phyloP scores from a whole-genome alignment of 2,797 vertebrate genomes.

The Corythornis leucogaster region DNA sequence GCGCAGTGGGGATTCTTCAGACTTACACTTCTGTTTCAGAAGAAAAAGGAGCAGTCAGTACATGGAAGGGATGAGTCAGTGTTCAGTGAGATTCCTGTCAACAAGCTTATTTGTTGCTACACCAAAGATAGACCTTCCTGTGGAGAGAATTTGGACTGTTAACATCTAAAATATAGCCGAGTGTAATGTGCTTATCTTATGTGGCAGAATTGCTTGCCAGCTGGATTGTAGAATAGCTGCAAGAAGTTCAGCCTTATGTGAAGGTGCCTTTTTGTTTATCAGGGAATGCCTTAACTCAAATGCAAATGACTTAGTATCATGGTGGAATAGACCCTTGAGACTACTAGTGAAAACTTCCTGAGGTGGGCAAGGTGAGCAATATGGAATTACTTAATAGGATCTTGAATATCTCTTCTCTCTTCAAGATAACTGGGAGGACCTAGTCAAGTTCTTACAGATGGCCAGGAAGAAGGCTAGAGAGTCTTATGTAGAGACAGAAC shows the following conservation, averaged over 20 bases:
- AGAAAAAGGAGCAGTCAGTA: neutral
- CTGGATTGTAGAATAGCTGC: neutral
- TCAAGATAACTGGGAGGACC: slow-evolving; percentile 92
- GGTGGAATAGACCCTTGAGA: neutral
- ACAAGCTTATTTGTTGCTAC: neutral
- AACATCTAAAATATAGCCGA: neutral
- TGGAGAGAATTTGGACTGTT: neutral
- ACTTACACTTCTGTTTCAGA: neutral
- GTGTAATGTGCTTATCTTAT: neutral
- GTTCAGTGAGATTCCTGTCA: neutral
- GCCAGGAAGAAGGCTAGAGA: slow-evolving; percentile 92
- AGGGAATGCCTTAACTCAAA: neutral
- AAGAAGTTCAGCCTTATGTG: neutral
- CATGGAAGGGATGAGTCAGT: neutral
- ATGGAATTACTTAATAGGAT: neutral
- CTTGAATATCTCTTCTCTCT: neutral
- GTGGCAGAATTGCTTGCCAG: neutral
- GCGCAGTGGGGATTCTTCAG: neutral
- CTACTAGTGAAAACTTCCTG: neutral
- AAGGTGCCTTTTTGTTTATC: neutral
- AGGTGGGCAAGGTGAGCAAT: neutral
- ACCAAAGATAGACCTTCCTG: neutral
- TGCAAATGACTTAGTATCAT: neutral
- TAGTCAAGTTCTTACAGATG: slow-evolving; percentile 96
- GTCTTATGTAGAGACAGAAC: slow-evolving; percentile 92